phyloP scores from a whole-genome alignment of 1,140 invertebrate genomes.

The Ephestia elutella region DNA sequence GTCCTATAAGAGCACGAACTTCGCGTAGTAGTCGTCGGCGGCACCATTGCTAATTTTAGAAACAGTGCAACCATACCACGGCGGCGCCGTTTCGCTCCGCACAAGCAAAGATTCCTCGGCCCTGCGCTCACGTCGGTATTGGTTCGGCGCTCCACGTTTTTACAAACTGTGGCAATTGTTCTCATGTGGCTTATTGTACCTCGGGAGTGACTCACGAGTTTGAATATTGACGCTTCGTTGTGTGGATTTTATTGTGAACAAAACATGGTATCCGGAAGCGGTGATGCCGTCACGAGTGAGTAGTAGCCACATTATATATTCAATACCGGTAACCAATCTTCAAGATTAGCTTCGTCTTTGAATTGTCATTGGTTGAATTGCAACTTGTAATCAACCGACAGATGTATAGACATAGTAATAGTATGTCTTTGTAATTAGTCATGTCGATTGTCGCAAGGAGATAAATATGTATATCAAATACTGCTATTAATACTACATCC shows the following conservation, averaged over 20 bases:
- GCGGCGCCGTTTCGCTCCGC: conserved; percentile 20
- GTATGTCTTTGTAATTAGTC: not conserved
- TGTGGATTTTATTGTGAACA: conserved; percentile 17
- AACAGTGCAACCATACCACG: conserved; percentile 30
- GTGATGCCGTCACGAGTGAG: conserved; percentile 45
- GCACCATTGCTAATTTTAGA: conserved; percentile 54
- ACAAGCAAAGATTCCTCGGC: conserved; percentile 37
- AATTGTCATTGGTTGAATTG: conserved; percentile 1
- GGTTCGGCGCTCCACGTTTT: conserved; percentile 11
- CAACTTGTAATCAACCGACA: not conserved
- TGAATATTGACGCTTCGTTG: conserved; percentile 17
- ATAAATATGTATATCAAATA: not conserved
- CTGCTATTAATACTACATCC: not conserved
- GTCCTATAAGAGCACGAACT: not conserved
- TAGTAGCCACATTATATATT: conserved; percentile 11
- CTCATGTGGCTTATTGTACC: conserved; percentile 7
- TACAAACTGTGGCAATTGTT: conserved; percentile 9
- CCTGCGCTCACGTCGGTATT: conserved; percentile 41
- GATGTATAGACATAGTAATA: not conserved
- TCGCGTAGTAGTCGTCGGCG: conserved; percentile 11
- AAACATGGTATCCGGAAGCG: conserved; percentile 36
- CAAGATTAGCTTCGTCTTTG: not conserved
- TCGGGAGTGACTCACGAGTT: conserved; percentile 18
- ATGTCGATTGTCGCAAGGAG: not conserved
- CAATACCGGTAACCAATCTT: not conserved